Base-by-base conservation (phyloP, 2,113 vertebrate species). In the Nymphicus hollandicus region DNA sequence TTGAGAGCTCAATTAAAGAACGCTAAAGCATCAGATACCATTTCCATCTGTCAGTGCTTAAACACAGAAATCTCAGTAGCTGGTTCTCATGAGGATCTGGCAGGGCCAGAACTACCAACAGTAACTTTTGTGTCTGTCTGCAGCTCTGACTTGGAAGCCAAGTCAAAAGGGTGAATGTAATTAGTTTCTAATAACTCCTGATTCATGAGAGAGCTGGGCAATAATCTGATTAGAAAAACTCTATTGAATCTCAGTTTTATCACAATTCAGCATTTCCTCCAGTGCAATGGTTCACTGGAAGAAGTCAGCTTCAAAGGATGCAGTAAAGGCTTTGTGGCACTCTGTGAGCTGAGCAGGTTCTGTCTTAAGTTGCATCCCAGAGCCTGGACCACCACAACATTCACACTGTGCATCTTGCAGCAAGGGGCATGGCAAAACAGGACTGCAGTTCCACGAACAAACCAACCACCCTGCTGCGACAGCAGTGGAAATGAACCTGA, bases 1-100 rank as follows among this genome's bases (percentile, higher is more conserved):
- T 78, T 86, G 91, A 93, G 94, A 71, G 56, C 79, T 96, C 93
- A 88, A 90, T 93, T 93, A 86, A 73, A 72, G 87, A 92, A 91
- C 0, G 0, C 23, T 86, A 73, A 81, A 83, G 68, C 72, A 86
- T 78, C 90, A 93, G 91, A 95, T 81, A 88, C 88, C 41, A 5
- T 58, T 93, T 88, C 93, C 94, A 91, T 96, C 90, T 95, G 94
- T 58, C 91, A 58, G 81, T 55, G 91, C 79, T 94, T 55, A 29
- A 71, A 85, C 87, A 86, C 66, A 91, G 79, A 77, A 77, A 86
- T 56, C 87, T 88, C 89, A 39, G 91, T 85, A 90, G 88, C 88
- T 71, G 39, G 35, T 78, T 86, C 64, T 91, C 55, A 39, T 12
- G 64, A 83, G 85, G 58, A 11, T 90, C 90, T 84, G 72, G 83